Conservation (phyloP, 2,797 vertebrate species). For the Neosilurus mollespiculum region DNA sequence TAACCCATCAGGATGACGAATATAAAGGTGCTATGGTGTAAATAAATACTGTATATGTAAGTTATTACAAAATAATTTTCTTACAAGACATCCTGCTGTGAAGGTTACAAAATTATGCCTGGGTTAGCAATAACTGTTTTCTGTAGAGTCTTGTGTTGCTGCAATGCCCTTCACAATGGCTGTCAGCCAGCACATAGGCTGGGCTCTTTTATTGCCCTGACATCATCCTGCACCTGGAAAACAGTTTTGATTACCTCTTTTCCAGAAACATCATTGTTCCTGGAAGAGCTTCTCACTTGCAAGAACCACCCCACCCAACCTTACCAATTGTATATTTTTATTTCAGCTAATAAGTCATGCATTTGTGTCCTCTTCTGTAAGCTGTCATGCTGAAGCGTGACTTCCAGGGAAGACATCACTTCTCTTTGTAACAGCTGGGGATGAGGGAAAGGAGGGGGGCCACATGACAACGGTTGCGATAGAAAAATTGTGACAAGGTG, state of each 20-base stretch:
- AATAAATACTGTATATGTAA: neutral
- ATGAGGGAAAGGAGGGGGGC: slow-evolving; percentile 8
- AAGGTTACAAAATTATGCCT: slow-evolving; percentile 16
- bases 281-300: slow-evolving; percentile 37
- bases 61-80: neutral
- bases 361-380: slow-evolving; percentile 32
- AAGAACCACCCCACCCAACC: neutral
- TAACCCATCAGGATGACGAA: neutral
- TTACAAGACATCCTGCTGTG: neutral
- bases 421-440: slow-evolving; percentile 24
- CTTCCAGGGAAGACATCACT: slow-evolving; percentile 42
- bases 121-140: slow-evolving; percentile 5
- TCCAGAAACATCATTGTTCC: slow-evolving; percentile 44
- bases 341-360: neutral
- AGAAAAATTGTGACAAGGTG: slow-evolving; percentile 2
- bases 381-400: slow-evolving; percentile 6
- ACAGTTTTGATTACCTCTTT: slow-evolving; percentile 23
- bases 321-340: neutral
- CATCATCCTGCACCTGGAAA: slow-evolving; percentile 27
- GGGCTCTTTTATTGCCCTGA: slow-evolving; percentile 10
- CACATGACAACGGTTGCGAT: slow-evolving; percentile 37
- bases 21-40: neutral
- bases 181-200: neutral
- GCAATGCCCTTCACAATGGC: slow-evolving; percentile 19
- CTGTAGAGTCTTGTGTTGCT: slow-evolving; percentile 11